Evolutionary conservation across 2,113 vertebrate genomes (phyloP), one percentile per base, ranked within the genome.

Genomic region (Pseudorasbora parva): DNA sequence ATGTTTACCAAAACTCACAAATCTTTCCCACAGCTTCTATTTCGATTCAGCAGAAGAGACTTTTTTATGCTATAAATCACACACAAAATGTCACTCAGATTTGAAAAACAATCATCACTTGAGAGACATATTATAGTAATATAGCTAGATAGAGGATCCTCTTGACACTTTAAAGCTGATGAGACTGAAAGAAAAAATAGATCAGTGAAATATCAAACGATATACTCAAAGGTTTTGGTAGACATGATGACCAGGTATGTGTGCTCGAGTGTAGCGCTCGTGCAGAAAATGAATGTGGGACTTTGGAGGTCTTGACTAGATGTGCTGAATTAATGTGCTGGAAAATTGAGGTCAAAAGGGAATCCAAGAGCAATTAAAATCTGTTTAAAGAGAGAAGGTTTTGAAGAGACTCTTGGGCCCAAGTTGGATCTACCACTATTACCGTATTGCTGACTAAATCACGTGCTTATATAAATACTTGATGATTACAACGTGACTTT

Each of bases 241-340:
- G 33, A 60, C 54, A n/a, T 72, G 21, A 25, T 47, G n/a, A 45
- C 21, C 41, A 60, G 19, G 21, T 75, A 33, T 75, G 49, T 56
- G 33, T 43, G 30, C 54, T 77, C 10, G 21, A 33, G 25, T 56
- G 54, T 59, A 56, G 30, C 2, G 1, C 0, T 12, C 10, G 9
- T 8, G 27, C 49, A 37, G 54, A 17, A 78, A 78, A 78, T 78
- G 30, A 41, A 57, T 23, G 12, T 59, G 54, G 75, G 75, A 43
- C 51, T 59, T 57, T 23, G 75, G 33, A 15, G 75, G 54, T 59
- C 54, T 76, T n/a, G 30, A 76, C 25, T 33, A 41, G 51, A n/a
- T 60, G 75, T 60, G 75, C 54, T 59, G 54, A 78, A 78, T 78
- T 78, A 59, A 78, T 60, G 75, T 78, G 30, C 30, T 78, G 75